A percentile compares a stretch with the other conserved stretches of the same genome.
Evolutionary conservation across 1,140 invertebrate species (phyloP).

Genomic region (Habropoda laboriosa): DNA sequence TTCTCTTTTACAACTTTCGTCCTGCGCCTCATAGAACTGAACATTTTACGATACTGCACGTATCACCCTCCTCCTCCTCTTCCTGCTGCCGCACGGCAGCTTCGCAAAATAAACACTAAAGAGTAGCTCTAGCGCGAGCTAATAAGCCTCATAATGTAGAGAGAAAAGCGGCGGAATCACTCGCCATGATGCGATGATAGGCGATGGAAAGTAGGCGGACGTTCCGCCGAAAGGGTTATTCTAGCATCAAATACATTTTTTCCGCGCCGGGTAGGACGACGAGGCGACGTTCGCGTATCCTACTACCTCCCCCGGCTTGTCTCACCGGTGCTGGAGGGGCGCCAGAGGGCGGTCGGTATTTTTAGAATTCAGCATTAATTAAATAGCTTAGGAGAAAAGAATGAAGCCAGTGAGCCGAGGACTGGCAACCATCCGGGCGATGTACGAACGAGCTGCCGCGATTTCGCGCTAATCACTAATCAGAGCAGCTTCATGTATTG

Average conservation of each 20-base stretch:
- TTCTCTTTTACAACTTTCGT: no score
- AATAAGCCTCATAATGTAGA: neutral
- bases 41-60: no score
- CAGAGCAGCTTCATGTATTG: constrained; percentile 61
- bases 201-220: neutral
- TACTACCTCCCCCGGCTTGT: no score
- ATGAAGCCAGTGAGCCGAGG: constrained; percentile 67
- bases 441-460: constrained; percentile 64
- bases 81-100: no score
- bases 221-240: constrained; percentile 38
- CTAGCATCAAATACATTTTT: constrained; percentile 59
- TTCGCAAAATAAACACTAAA: no score
- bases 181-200: neutral
- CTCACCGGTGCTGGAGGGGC: constrained; percentile 41
- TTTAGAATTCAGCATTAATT: constrained; percentile 70
- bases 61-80: no score
- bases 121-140: no score
- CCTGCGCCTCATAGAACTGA: no score
- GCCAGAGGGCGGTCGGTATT: constrained; percentile 53
- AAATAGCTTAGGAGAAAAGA: constrained; percentile 68
- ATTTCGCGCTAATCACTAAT: constrained; percentile 71
- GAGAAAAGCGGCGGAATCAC: neutral
- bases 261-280: constrained; percentile 15
- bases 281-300: constrained; percentile 25
- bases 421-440: constrained; percentile 67